Evolutionary conservation across 2,888 invertebrate genomes (phyloP), one percentile per base, ranked within the genome.

Genomic region (Catocala sponsa): DNA sequence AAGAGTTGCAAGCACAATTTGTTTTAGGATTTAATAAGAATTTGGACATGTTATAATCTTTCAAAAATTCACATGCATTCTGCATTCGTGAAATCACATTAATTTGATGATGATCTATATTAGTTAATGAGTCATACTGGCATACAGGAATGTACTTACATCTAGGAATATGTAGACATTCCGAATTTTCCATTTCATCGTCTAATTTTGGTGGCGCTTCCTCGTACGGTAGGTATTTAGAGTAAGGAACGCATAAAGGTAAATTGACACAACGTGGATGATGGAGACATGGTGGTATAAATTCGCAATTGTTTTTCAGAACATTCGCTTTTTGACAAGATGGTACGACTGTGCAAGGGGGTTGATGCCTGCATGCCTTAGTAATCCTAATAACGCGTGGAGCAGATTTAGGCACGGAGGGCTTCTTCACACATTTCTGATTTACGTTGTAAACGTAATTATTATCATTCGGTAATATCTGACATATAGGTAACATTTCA

Each of bases 351-450:
- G 88, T 90, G 70, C 93, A 93, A 1, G 93, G 93, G 2, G 93
- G 92, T 66, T 93, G 91, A 67, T 94, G 93, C 65, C 91, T 83
- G 72, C 93, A 93, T 6, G 91, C 92, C 82, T 93, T 93, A 11
- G 91, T 91, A 44, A 93, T 87, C 79, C 89, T 85, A 35, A 94
- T 88, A 35, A 86, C 76, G 68, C 85, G 85, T 32, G 89, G 87
- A 43, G 71, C 73, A 15, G 80, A 53, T 74, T 83, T 90, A 46
- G 72, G 54, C 11, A 62, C 50, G 43, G 78, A 49, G n/a, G 68
- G 74, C 65, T 85, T 84, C 59, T 72, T 84, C 1, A 47, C 52
- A 43, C 63, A 69, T 81, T 85, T 87, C 6, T 78, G 65, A 57
- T 72, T 84, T 32, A 69, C 55, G 53, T 70, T 82, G 51, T 76